Percentiles rank a stretch among this genome's conserved stretches.
Evolutionary conservation across 2,113 vertebrate genomes (phyloP).

Genomic region (Callopanchax toddi): DNA sequence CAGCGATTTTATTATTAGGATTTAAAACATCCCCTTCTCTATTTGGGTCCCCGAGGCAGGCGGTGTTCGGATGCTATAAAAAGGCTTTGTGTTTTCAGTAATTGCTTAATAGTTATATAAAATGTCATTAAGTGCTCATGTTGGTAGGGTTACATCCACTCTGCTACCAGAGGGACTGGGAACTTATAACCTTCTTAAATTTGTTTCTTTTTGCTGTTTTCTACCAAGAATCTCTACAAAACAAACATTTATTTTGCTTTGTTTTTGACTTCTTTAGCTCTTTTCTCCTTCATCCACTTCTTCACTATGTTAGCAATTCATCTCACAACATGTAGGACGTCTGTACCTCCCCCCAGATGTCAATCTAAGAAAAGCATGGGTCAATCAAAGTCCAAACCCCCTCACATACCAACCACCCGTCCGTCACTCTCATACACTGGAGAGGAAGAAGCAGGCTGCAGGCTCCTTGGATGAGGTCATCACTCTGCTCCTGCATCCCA

Average conservation of each 20-base stretch:
- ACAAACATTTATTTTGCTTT: slow-evolving; percentile 1
- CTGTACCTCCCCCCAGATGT: slow-evolving; percentile 44
- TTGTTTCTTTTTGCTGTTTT: slow-evolving; percentile 24
- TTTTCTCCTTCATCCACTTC: neutral
- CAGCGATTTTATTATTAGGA: slow-evolving; percentile 68
- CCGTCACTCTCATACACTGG: slow-evolving; percentile 27
- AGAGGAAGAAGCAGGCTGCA: slow-evolving; percentile 23
- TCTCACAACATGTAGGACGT: slow-evolving; percentile 46
- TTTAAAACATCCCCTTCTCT: slow-evolving; percentile 71
- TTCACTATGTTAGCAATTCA: slow-evolving; percentile 8
- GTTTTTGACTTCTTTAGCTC: slow-evolving; percentile 1
- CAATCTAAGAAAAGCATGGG: slow-evolving; percentile 17
- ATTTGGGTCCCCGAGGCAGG: slow-evolving; percentile 72
- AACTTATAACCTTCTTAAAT: slow-evolving; percentile 38
- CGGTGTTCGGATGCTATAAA: slow-evolving; percentile 82
- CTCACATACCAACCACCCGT: slow-evolving; percentile 23
- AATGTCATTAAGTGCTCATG: slow-evolving; percentile 81
- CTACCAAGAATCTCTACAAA: neutral
- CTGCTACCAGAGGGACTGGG: slow-evolving; percentile 49
- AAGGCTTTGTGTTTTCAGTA: slow-evolving; percentile 88
- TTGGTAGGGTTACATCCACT: slow-evolving; percentile 68
- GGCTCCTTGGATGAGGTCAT: slow-evolving; percentile 64
- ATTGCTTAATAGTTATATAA: slow-evolving; percentile 80
- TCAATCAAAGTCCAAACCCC: slow-evolving; percentile 21
- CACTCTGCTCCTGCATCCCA: slow-evolving; percentile 20